Evolutionary conservation across 2,113 vertebrate genomes (phyloP).

Genomic region (Furnarius figulus): DNA sequence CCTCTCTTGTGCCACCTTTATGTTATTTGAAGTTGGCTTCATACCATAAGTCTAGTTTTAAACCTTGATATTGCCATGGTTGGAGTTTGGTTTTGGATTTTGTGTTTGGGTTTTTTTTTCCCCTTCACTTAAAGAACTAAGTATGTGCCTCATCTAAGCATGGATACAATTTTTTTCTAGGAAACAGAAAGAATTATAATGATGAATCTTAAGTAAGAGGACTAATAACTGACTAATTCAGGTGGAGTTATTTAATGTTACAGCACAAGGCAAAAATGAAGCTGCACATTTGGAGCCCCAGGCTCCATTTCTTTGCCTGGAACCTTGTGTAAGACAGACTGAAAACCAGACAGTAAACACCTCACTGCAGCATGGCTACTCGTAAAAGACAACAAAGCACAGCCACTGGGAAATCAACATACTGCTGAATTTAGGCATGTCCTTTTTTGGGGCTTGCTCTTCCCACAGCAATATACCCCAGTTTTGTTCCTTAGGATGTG

Average conservation of each 20-base stretch:
- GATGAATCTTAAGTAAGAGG: background rate
- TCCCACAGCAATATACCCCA: background rate
- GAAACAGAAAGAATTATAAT: background rate
- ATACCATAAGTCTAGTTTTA: background rate
- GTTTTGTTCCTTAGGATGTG: background rate
- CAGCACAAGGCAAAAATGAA: background rate
- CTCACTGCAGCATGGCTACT: background rate
- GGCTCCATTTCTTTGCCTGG: background rate
- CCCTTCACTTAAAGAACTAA: background rate
- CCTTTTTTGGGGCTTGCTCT: background rate
- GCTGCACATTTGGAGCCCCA: background rate
- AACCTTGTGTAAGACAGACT: background rate
- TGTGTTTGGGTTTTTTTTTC: background rate
- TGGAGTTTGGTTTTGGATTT: background rate
- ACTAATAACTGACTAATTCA: background rate
- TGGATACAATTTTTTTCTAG: background rate
- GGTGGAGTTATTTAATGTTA: background rate
- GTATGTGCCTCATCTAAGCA: background rate
- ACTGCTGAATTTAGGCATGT: background rate
- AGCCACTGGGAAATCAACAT: background rate
- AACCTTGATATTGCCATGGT: background rate
- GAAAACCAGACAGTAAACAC: background rate
- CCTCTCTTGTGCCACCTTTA: background rate
- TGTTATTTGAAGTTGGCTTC: background rate
- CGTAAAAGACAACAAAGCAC: background rate